Conservation (phyloP, 2,797 vertebrate species). For the Halcyon badia region DNA sequence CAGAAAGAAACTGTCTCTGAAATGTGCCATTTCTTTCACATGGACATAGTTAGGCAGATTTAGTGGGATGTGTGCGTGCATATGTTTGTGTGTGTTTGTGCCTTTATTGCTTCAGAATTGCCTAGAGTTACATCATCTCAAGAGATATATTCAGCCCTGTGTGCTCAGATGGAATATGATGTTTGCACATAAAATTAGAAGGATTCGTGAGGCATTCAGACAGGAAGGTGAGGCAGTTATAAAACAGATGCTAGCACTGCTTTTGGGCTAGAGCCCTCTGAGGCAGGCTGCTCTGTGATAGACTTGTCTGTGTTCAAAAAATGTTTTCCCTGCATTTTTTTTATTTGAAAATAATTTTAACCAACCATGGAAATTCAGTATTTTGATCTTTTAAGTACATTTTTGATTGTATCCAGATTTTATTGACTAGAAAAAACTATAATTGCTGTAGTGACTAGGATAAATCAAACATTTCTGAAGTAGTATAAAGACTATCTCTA, state of each 20-base stretch:
- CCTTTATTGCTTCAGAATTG: conserved; percentile 58
- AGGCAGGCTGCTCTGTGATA: neutral
- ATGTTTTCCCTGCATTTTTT: neutral
- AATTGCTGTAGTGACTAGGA: neutral
- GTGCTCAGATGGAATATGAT: conserved; percentile 48
- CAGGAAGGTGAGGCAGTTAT: conserved; percentile 25
- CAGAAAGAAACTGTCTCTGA: conserved; percentile 15
- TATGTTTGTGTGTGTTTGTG: conserved; percentile 53
- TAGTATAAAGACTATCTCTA: neutral
- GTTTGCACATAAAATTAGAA: conserved; percentile 53
- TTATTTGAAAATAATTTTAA: conserved; percentile 33
- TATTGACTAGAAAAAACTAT: neutral
- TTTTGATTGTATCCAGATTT: conserved; percentile 25
- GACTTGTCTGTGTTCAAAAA: neutral
- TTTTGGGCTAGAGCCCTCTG: neutral
- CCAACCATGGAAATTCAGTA: neutral
- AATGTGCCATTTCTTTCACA: conserved; percentile 21
- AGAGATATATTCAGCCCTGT: conserved; percentile 20
- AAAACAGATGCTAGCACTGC: conserved; percentile 35
- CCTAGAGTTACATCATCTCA: conserved; percentile 56
- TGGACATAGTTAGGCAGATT: conserved; percentile 19
- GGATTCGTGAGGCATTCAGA: conserved; percentile 44
- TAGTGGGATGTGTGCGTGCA: conserved; percentile 56
- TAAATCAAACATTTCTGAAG: conserved; percentile 25
- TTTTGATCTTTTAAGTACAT: conserved; percentile 14